phyloP scores from a whole-genome alignment of 2,888 invertebrate genomes.

The Strigamia maritima region DNA sequence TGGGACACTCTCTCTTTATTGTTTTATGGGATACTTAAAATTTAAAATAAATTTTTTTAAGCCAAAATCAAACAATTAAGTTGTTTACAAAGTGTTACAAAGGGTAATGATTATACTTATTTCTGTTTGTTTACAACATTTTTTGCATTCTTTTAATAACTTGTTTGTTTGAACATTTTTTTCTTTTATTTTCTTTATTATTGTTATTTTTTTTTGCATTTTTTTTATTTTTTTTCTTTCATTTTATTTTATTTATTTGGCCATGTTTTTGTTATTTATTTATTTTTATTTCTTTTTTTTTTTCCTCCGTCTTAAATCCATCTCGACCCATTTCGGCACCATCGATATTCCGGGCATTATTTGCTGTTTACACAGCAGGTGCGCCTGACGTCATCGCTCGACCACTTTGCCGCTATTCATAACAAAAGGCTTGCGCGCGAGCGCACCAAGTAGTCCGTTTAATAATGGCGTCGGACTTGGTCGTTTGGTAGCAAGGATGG shows the following conservation, averaged over 20 bases:
- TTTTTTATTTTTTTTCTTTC: not conserved
- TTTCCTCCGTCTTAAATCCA: not conserved
- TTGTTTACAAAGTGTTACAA: not conserved
- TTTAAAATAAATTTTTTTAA: too few species aligned
- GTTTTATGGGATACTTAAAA: too few species aligned
- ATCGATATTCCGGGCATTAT: conserved; percentile 24
- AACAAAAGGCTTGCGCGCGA: not conserved
- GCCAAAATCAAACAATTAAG: too few species aligned
- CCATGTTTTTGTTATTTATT: not conserved
- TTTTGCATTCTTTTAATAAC: too few species aligned
- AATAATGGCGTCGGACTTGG: not conserved
- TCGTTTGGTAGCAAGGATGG: not conserved
- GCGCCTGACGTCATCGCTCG: conserved; percentile 11
- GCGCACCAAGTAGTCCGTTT: not conserved
- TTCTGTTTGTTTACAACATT: too few species aligned
- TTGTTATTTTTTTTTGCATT: not conserved
- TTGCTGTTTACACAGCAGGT: conserved; percentile 32
- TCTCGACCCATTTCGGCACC: conserved; percentile 17
- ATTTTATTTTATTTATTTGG: not conserved
- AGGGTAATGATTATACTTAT: not conserved
- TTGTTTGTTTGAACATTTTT: not conserved
- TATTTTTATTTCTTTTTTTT: conserved; percentile 7
- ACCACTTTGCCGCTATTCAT: conserved; percentile 1
- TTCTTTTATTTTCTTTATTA: not conserved
- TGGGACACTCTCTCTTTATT: too few species aligned